phyloP scores from a whole-genome alignment of 2,113 vertebrate species.

The Aegotheles bennettii region DNA sequence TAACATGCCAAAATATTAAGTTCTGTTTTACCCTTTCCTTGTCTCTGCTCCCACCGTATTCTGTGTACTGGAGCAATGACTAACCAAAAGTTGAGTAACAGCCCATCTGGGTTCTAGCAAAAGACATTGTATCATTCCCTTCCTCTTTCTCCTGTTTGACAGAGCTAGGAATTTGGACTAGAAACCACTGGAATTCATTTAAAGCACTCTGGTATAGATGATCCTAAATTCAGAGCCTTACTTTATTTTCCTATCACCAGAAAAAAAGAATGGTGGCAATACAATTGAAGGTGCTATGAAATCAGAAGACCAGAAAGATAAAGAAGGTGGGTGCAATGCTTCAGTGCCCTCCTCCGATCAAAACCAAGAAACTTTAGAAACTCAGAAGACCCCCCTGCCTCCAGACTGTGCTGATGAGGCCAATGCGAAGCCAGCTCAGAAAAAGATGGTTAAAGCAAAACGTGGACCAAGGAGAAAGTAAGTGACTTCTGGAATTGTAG shows the following conservation, averaged over 20 bases:
- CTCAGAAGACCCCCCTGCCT: conserved; percentile 35
- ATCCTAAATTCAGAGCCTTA: neutral
- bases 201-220: neutral
- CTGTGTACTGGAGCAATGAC: neutral
- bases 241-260: conserved; percentile 46
- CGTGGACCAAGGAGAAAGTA: conserved; percentile 78
- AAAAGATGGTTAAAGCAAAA: conserved; percentile 71
- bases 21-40: neutral
- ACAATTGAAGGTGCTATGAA: conserved; percentile 62
- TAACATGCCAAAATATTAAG: neutral
- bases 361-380: conserved; percentile 69
- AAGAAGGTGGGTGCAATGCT: conserved; percentile 61
- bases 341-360: conserved; percentile 58
- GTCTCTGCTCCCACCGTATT: neutral
- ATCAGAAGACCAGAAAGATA: conserved; percentile 72
- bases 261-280: conserved; percentile 65
- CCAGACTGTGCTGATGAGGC: conserved; percentile 32
- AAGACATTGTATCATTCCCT: neutral
- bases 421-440: conserved; percentile 64
- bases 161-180: neutral
- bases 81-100: neutral
- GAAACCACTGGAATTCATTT: neutral
- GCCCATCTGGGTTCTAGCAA: neutral
- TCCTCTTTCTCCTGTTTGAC: neutral
- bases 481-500: conserved; percentile 6